phyloP scores from a whole-genome alignment of 2,888 invertebrate genomes.

The Leptura quadrifasciata region DNA sequence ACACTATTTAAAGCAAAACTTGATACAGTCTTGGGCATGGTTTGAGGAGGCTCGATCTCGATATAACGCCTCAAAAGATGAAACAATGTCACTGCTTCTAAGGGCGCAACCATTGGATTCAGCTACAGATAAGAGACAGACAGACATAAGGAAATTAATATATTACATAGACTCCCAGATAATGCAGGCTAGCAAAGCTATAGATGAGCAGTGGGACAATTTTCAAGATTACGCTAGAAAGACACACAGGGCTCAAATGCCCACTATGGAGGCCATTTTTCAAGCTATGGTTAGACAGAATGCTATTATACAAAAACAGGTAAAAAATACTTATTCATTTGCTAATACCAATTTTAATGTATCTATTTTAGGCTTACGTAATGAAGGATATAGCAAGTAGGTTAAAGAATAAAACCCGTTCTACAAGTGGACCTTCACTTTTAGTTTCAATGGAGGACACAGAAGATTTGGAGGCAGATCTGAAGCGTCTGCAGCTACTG shows the following conservation, averaged over 20 bases:
- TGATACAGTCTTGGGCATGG: constrained; percentile 77
- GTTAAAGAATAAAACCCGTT: constrained; percentile 71
- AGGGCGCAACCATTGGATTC: constrained; percentile 78
- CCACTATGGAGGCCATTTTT: constrained; percentile 86
- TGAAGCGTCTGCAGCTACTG: constrained; percentile 77
- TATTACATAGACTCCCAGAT: constrained; percentile 86
- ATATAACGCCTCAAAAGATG: constrained; percentile 70
- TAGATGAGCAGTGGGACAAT: constrained; percentile 87
- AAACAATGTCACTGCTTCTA: constrained; percentile 65
- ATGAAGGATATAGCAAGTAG: constrained; percentile 69
- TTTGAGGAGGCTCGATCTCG: constrained; percentile 77
- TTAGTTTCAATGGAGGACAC: constrained; percentile 71
- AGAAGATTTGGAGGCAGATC: constrained; percentile 68
- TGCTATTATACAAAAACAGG: constrained; percentile 79
- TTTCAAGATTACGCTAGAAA: constrained; percentile 73
- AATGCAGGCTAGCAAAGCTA: constrained; percentile 81
- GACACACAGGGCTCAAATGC: constrained; percentile 78
- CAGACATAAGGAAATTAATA: constrained; percentile 81
- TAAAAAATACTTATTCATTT: constrained; percentile 49
- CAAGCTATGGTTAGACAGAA: constrained; percentile 86
- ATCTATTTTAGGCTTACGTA: constrained; percentile 64
- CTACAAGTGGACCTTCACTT: constrained; percentile 72
- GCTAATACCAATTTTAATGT: background rate
- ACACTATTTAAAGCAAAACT: constrained; percentile 75
- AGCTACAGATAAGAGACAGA: constrained; percentile 80